A percentile compares a stretch with the other conserved stretches of the same genome.
These are phyloP conservation scores for Andrena dorsata DNA, from an alignment of 2,888 invertebrate genomes.

Conservation along the genomic window DNA sequence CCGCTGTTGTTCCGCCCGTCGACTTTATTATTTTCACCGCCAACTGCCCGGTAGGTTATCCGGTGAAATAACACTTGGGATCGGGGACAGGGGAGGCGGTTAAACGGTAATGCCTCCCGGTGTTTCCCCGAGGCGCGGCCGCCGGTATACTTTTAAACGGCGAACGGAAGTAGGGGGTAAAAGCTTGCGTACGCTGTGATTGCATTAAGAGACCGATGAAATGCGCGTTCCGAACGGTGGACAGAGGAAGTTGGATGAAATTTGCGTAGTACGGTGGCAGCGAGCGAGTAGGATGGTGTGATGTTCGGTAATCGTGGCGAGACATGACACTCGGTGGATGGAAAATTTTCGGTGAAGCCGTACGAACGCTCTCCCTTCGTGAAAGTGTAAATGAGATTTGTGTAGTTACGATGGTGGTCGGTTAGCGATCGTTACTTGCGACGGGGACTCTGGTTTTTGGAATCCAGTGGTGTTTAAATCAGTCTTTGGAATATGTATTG, in stretches of 20 bases:
- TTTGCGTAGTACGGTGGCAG: background rate
- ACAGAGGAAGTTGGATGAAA: background rate
- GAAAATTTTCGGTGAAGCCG: background rate
- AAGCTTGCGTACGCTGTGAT: background rate
- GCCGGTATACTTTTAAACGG: conserved; percentile 8
- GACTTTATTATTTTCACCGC: conserved; percentile 16
- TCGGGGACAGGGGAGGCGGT: background rate
- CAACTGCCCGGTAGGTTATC: conserved; percentile 14
- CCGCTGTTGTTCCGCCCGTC: conserved; percentile 12
- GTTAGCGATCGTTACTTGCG: background rate
- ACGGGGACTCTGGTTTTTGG: too few relatives aligned
- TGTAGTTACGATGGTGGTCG: background rate
- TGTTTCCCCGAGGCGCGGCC: background rate
- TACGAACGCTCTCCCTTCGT: background rate
- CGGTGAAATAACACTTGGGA: conserved; percentile 15
- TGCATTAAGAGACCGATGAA: conserved; percentile 23
- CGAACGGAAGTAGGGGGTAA: conserved; percentile 1
- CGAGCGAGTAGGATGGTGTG: background rate
- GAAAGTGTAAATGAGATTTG: background rate
- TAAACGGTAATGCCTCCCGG: background rate
- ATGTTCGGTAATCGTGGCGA: background rate
- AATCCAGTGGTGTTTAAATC: too few relatives aligned
- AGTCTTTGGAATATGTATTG: too few relatives aligned
- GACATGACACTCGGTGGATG: background rate
- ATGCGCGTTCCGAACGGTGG: background rate